Evolutionary conservation across 1,140 invertebrate genomes (phyloP).

Genomic region (Musca domestica): DNA sequence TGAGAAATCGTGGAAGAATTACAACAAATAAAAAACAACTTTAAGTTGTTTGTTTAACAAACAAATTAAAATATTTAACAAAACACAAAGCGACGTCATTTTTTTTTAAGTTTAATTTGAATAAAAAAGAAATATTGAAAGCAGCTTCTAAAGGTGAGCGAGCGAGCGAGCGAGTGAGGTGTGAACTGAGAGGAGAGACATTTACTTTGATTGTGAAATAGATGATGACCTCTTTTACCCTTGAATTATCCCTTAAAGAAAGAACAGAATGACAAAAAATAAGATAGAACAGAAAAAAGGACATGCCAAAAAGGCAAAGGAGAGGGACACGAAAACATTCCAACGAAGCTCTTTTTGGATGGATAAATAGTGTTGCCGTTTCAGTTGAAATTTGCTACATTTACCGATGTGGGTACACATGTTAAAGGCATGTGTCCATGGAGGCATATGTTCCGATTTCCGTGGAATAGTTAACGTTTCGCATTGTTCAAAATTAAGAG

Average conservation of each 20-base stretch:
- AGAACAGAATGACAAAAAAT: not conserved
- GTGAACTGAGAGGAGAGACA: too few relatives aligned
- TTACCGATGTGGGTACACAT: too few relatives aligned
- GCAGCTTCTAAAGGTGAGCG: not conserved
- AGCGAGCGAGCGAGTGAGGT: too few relatives aligned
- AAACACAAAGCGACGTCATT: not conserved
- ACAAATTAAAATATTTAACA: not conserved
- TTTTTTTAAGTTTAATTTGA: not conserved
- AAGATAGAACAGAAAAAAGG: not conserved
- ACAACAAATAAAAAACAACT: constrained; percentile 4
- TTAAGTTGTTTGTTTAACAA: constrained; percentile 6
- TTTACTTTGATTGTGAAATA: not conserved
- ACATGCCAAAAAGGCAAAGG: not conserved
- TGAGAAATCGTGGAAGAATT: not conserved
- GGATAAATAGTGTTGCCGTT: too few relatives aligned
- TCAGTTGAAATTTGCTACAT: too few relatives aligned
- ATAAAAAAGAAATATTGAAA: not conserved
- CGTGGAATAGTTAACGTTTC: too few relatives aligned
- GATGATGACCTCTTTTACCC: constrained; percentile 18
- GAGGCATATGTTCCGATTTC: too few relatives aligned
- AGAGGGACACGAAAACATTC: not conserved
- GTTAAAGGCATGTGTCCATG: too few relatives aligned
- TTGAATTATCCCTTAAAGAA: constrained; percentile 10
- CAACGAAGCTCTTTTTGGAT: too few relatives aligned
- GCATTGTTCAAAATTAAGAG: too few relatives aligned